phyloP scores from a whole-genome alignment of 2,888 invertebrate genomes.

The Phytoseiulus persimilis region DNA sequence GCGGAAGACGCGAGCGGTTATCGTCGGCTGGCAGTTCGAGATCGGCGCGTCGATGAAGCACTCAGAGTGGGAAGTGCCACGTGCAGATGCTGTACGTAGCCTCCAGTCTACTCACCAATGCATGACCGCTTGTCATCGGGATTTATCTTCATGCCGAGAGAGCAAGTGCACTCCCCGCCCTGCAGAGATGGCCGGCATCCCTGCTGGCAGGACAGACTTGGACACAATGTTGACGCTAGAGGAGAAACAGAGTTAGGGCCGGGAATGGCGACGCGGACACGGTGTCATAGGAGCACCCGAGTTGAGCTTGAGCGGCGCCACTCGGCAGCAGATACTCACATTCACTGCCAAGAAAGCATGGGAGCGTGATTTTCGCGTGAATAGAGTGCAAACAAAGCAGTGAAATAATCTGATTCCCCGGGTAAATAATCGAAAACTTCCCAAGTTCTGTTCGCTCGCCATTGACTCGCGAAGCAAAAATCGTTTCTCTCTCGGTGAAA shows the following conservation, averaged over 20 bases:
- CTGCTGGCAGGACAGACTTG: constrained; percentile 75
- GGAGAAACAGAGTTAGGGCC: constrained; percentile 7
- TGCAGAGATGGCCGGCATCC: constrained; percentile 79
- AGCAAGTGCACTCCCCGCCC: constrained; percentile 84
- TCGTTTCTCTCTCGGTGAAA: too few relatives aligned
- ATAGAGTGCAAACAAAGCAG: too few relatives aligned
- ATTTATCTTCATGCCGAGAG: constrained; percentile 71
- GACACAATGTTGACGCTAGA: constrained; percentile 67
- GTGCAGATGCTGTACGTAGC: too few relatives aligned
- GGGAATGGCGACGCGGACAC: neutral
- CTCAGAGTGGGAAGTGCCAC: too few relatives aligned
- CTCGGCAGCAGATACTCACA: neutral
- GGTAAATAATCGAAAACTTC: too few relatives aligned
- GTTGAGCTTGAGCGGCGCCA: neutral
- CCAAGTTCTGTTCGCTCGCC: too few relatives aligned
- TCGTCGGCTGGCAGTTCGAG: too few relatives aligned
- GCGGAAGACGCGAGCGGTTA: constrained; percentile 44
- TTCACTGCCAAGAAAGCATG: neutral
- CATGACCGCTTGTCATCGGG: constrained; percentile 72
- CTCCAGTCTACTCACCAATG: constrained; percentile 57
- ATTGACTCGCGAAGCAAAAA: too few relatives aligned
- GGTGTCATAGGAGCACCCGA: too few relatives aligned
- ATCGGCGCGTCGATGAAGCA: too few relatives aligned
- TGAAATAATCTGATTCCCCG: too few relatives aligned
- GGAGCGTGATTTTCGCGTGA: neutral